Evolutionary conservation across 2,888 invertebrate species (phyloP).

Genomic region (Chrysopilus asiliformis): DNA sequence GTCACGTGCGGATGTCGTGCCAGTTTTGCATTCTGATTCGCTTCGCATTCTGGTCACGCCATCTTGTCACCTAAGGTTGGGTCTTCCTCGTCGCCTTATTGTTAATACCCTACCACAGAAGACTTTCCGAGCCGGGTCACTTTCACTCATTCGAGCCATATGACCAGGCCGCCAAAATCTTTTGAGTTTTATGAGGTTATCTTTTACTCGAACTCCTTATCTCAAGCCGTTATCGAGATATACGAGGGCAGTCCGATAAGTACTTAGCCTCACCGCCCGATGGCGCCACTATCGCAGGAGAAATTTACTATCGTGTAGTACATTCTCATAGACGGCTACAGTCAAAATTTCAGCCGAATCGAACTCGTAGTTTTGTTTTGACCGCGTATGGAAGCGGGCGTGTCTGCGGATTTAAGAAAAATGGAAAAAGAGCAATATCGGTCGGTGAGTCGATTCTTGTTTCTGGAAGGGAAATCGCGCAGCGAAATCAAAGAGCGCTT

Average conservation of each 20-base stretch:
- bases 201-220: too few species aligned
- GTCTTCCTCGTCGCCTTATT: too few species aligned
- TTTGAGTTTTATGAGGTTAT: too few species aligned
- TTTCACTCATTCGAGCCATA: too few species aligned
- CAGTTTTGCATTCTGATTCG: too few species aligned
- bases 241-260: background rate
- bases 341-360: slow-evolving; percentile 7
- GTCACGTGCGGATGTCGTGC: too few species aligned
- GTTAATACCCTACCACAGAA: too few species aligned
- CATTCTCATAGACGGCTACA: slow-evolving; percentile 2
- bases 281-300: background rate
- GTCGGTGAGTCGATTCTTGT: slow-evolving; percentile 11
- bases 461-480: slow-evolving; percentile 7
- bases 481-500: slow-evolving; percentile 6
- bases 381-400: slow-evolving; percentile 12
- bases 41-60: too few species aligned
- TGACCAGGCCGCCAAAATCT: too few species aligned
- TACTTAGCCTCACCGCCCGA: background rate
- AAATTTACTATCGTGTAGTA: background rate
- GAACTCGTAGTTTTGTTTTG: slow-evolving; percentile 13
- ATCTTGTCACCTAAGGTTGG: too few species aligned
- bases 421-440: slow-evolving; percentile 12
- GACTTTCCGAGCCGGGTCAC: too few species aligned
- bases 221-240: too few species aligned
- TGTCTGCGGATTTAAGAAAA: slow-evolving; percentile 12